Evolutionary conservation across 2,797 vertebrate species (phyloP).

Genomic region (Acrossocheilus wenchowensis): DNA sequence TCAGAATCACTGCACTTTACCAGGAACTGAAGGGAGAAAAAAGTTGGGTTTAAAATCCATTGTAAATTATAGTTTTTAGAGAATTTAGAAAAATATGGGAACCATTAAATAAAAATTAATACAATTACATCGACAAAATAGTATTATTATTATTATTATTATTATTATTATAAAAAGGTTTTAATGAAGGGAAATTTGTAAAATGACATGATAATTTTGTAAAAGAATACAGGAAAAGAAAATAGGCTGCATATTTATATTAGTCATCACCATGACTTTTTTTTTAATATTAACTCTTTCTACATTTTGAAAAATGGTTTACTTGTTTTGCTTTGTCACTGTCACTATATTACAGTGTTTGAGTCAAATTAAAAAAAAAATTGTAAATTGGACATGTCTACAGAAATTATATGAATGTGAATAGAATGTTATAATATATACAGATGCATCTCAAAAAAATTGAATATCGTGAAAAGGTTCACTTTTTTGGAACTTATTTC

Average conservation of each 20-base stretch:
- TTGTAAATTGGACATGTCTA: not conserved
- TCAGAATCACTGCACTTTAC: not conserved
- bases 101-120: not conserved
- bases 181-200: not conserved
- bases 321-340: not conserved
- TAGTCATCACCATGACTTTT: not conserved
- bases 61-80: not conserved
- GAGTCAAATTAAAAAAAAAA: not conserved
- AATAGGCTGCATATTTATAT: not conserved
- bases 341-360: not conserved
- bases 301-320: no score
- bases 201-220: not conserved
- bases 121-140: not conserved
- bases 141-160: not conserved
- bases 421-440: not conserved
- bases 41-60: not conserved
- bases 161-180: not conserved
- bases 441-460: no score
- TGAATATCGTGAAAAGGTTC: no score
- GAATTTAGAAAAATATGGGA: not conserved
- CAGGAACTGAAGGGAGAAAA: not conserved
- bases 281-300: no score
- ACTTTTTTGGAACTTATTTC: no score
- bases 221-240: not conserved
- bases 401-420: not conserved